Base-by-base conservation (phyloP, 2,797 vertebrate genomes). In the Loris lydekkerianus region DNA sequence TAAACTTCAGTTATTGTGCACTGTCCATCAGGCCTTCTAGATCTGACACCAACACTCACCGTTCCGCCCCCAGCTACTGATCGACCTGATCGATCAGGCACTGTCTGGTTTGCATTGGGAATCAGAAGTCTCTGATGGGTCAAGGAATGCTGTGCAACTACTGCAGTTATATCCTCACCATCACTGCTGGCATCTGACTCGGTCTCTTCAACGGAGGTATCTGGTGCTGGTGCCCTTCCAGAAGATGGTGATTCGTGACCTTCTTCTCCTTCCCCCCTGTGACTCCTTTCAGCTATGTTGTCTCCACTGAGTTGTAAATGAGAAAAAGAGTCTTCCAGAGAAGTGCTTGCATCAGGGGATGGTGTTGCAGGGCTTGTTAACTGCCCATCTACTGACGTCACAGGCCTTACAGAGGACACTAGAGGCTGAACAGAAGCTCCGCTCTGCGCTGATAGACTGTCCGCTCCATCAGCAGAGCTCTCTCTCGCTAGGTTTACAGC, bases 1-100 rank as follows among this genome's bases (percentile, higher is more conserved):
- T 99, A 99, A 98, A 99, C 99, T 97, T 99, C 99, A 89, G 99
- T 99, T 97, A 99, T 98, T 53, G 99, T 99, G 98, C 99, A 99
- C 98, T 99, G 99, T 98, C 99, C 99, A 89, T 99, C 99, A 14
- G 99, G 99, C 98, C 99, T 99, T 86, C 99, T 99, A 77, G 99
- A 99, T 96, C 99, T 99, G 80, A 99, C 98, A 11, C 96, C 98
- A 81, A 97, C 96, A 89, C 96, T 98, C 77, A 98, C 98, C 46
- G 98, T 97, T 96, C 98, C 98, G 27, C 96, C 98, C 46, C 99
- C 98, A 98, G 97, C 98, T 98, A 95, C 98, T 95, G 98, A 97
- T 95, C 3, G 67, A 86, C 92, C 98, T 96, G 97, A 97, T 97
- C 97, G 98, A 13, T 99, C 99, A 63, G 98, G 97, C 95, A 96